These are phyloP conservation scores for Meleagris gallopavo DNA, from an alignment of 2,113 vertebrate species.

Conservation along the genomic window DNA sequence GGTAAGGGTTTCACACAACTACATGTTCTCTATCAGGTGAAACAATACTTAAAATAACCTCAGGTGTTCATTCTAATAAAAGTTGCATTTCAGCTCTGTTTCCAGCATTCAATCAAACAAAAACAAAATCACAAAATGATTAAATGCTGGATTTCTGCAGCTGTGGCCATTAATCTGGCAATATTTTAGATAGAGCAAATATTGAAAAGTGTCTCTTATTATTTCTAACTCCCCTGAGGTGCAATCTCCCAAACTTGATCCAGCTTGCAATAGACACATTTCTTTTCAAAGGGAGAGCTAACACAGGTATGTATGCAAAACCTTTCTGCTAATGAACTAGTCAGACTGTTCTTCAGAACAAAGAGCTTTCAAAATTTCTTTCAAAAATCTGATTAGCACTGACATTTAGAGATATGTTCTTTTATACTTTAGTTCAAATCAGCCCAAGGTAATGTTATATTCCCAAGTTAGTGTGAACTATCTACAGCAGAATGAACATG, in stretches of 20 bases:
- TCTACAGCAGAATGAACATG: background rate
- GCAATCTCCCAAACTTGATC: slow-evolving; percentile 40
- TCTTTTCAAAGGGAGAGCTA: slow-evolving; percentile 26
- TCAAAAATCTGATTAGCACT: background rate
- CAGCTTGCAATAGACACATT: slow-evolving; percentile 43
- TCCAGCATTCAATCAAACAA: background rate
- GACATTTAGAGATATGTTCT: background rate
- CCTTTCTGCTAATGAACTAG: background rate
- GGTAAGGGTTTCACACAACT: background rate
- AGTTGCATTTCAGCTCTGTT: slow-evolving; percentile 13
- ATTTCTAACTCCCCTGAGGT: slow-evolving; percentile 6
- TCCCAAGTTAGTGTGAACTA: background rate
- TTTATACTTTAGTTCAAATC: background rate
- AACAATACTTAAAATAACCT: slow-evolving; percentile 2
- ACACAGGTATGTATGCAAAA: background rate
- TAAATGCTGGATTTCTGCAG: background rate
- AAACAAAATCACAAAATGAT: background rate
- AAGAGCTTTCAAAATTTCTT: background rate
- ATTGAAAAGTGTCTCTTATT: slow-evolving; percentile 23
- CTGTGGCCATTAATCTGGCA: background rate
- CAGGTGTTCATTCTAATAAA: background rate
- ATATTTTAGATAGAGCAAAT: slow-evolving; percentile 7
- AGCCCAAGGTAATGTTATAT: background rate
- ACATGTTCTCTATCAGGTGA: background rate
- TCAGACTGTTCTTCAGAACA: background rate